A percentile compares a stretch with the other conserved stretches of the same genome.
phyloP scores from a whole-genome alignment of 2,113 vertebrate genomes.

The Passer domesticus region DNA sequence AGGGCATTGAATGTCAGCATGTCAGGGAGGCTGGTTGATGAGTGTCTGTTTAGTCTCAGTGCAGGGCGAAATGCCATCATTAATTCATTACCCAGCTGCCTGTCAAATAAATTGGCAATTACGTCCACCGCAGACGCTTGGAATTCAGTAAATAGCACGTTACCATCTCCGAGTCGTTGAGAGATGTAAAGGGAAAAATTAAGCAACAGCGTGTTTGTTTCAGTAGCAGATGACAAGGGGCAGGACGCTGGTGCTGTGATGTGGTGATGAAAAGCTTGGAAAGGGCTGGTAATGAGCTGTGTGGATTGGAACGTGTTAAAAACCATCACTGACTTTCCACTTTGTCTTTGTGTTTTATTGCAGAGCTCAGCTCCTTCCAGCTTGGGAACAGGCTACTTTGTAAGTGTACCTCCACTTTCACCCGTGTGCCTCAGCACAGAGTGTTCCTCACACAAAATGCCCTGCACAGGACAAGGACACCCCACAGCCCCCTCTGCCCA shows the following conservation, averaged over 20 bases:
- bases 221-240: constrained; percentile 84
- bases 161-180: constrained; percentile 85
- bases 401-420: constrained; percentile 76
- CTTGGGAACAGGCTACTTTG: constrained; percentile 87
- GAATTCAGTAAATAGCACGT: constrained; percentile 97
- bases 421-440: constrained; percentile 17
- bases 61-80: constrained; percentile 98
- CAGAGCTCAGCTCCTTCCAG: constrained; percentile 84
- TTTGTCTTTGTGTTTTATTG: constrained; percentile 79
- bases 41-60: constrained; percentile 94
- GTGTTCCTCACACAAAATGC: not conserved
- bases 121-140: constrained; percentile 82
- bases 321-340: constrained; percentile 76
- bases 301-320: constrained; percentile 67
- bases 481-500: not conserved
- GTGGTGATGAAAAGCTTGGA: constrained; percentile 82
- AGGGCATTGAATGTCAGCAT: constrained; percentile 86
- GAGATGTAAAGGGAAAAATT: constrained; percentile 82
- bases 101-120: constrained; percentile 99
- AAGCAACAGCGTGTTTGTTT: constrained; percentile 77
- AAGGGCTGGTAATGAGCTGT: constrained; percentile 81
- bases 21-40: constrained; percentile 84
- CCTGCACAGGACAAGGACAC: not conserved
- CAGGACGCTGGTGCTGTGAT: constrained; percentile 74
- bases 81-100: constrained; percentile 99